These are phyloP conservation scores for Macrobrachium rosenbergii DNA, from an alignment of 1,140 invertebrate genomes.

Conservation along the genomic window DNA sequence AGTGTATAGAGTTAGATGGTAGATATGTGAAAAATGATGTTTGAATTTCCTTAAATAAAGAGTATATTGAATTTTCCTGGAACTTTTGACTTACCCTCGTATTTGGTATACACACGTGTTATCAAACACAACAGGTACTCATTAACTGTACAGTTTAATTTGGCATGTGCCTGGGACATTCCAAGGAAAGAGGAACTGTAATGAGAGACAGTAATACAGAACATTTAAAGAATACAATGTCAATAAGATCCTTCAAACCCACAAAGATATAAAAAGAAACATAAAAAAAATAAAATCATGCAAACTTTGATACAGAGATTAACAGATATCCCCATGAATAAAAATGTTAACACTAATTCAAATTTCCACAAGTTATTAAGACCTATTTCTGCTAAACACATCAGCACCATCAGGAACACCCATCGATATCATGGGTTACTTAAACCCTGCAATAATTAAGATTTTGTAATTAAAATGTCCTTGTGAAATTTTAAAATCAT, in stretches of 20 bases:
- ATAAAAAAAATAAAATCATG: neutral
- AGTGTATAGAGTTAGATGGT: no score
- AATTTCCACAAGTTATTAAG: slow-evolving; percentile 79
- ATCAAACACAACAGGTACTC: no score
- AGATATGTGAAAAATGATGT: no score
- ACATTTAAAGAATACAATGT: neutral
- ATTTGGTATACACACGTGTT: no score
- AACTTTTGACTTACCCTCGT: no score
- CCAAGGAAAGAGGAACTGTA: neutral
- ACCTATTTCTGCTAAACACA: slow-evolving; percentile 81
- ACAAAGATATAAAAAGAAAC: slow-evolving; percentile 8
- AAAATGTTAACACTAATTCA: slow-evolving; percentile 66
- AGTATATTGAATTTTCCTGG: no score
- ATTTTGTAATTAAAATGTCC: slow-evolving; percentile 9
- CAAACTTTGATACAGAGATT: neutral
- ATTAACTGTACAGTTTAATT: neutral
- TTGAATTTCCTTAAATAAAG: no score
- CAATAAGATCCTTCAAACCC: neutral
- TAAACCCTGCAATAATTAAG: slow-evolving; percentile 72
- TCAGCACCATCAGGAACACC: slow-evolving; percentile 77
- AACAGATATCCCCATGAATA: no score
- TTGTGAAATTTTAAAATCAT: no score
- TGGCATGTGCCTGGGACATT: neutral
- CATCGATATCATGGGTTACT: slow-evolving; percentile 82
- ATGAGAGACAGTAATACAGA: neutral